These are phyloP conservation scores for Bovichtus diacanthus DNA, from an alignment of 2,797 vertebrate genomes.

Conservation along the genomic window DNA sequence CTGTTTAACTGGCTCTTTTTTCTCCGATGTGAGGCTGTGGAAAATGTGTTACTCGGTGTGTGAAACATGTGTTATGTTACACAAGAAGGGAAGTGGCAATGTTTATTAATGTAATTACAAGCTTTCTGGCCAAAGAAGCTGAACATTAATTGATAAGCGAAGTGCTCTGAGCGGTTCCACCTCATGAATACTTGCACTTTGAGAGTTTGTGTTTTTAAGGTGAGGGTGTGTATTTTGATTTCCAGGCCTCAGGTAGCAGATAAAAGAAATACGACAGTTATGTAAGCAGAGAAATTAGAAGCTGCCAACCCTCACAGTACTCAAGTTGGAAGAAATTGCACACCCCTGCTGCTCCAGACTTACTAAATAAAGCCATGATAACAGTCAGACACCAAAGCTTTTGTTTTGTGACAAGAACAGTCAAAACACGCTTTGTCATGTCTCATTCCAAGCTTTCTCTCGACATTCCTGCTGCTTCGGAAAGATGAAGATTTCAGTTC, in stretches of 20 bases:
- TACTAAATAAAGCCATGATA: constrained; percentile 50
- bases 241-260: constrained; percentile 29
- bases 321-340: constrained; percentile 27
- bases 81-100: constrained; percentile 20
- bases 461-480: neutral
- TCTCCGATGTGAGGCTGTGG: neutral
- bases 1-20: constrained; percentile 17
- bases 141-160: constrained; percentile 19
- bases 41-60: neutral
- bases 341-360: constrained; percentile 26
- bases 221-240: constrained; percentile 23
- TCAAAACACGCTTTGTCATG: neutral
- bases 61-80: constrained; percentile 14
- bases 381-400: constrained; percentile 20
- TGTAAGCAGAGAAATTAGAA: constrained; percentile 38
- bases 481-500: constrained; percentile 4
- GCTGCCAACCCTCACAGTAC: constrained; percentile 10
- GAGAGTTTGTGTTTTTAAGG: constrained; percentile 14
- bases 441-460: constrained; percentile 8
- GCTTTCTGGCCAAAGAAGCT: neutral
- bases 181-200: constrained; percentile 6
- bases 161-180: constrained; percentile 15
- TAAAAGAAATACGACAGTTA: constrained; percentile 39
- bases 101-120: neutral
- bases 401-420: constrained; percentile 24